A percentile compares a stretch with the other conserved stretches of the same genome.
phyloP scores from a whole-genome alignment of 2,888 invertebrate species.

The Tiphia femorata region DNA sequence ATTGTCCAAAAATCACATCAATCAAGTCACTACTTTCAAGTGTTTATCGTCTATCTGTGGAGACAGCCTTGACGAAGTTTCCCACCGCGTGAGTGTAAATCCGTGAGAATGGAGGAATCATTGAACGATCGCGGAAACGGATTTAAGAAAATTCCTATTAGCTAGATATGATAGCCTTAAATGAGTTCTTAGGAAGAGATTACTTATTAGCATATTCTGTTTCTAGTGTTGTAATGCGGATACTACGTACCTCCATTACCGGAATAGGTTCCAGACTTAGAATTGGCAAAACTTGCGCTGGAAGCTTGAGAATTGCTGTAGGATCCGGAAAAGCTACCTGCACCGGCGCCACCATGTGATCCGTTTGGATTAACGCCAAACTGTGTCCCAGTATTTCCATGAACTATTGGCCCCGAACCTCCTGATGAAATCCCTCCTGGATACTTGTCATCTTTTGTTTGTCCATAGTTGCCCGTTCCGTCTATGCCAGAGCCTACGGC shows the following conservation, averaged over 20 bases:
- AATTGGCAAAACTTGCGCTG: constrained; percentile 9
- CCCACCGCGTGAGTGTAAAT: neutral
- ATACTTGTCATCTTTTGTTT: neutral
- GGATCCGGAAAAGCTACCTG: constrained; percentile 14
- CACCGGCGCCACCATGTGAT: neutral
- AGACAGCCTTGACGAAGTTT: constrained; percentile 8
- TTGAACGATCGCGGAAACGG: neutral
- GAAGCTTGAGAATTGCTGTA: constrained; percentile 19
- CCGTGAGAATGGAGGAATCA: constrained; percentile 1
- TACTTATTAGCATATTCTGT: neutral
- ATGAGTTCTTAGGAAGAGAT: constrained; percentile 7
- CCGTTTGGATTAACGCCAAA: neutral
- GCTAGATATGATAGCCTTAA: neutral
- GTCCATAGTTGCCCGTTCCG: neutral
- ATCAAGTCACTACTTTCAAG: constrained; percentile 14
- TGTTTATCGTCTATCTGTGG: constrained; percentile 1
- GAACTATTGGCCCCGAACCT: constrained; percentile 22
- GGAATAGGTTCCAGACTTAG: constrained; percentile 1
- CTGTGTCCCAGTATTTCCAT: neutral
- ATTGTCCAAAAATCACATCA: constrained; percentile 25
- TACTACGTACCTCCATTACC: constrained; percentile 15
- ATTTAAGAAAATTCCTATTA: constrained; percentile 6
- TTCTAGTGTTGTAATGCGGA: constrained; percentile 2
- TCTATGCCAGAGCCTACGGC: constrained; percentile 7
- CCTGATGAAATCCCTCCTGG: constrained; percentile 2